Evolutionary conservation across 2,113 vertebrate species (phyloP), one percentile per base, ranked within the genome.

Genomic region (Petromus typicus): DNA sequence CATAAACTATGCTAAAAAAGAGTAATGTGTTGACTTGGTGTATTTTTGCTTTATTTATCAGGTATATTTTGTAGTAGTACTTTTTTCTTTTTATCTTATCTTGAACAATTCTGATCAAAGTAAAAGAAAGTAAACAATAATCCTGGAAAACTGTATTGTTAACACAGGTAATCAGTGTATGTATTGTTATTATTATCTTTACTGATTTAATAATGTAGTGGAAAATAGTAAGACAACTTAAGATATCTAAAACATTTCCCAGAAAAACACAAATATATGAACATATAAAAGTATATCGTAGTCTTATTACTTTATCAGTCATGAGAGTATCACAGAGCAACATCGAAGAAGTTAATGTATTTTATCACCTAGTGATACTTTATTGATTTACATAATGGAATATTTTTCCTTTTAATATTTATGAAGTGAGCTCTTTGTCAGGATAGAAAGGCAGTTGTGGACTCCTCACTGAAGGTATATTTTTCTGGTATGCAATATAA

Each of bases 401-500:
- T 76, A 51, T 73, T 82, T 75, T 86, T 56, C 8, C n/a, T 88
- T 79, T 86, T 61, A 89, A 22, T 75, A 88, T 79, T 89, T 91
- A 86, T 66, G 40, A 88, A 82, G 10, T 67, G 43, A 89, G 12
- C 30, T 88, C 20, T 73, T 91, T 83, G 10, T 86, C 61, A 90
- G 23, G 27, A 90, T 23, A 89, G 75, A 93, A 96, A 95, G 27
- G 59, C 2, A 83, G 23, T 30, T 75, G 3, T 92, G 23, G 23
- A n/a, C 91, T 89, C 97, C 96, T 98, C 98, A 98, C 97, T 98
- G 95, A 98, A 89, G 34, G 14, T 40, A 18, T 61, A 75, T 84
- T 93, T 84, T 93, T 59, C 48, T 91, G 20, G 71, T 63, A 32
- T n/a, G 1, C 32, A 83, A n/a, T 95, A 82, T 81, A 95, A 96